Percentiles rank a stretch among this genome's conserved stretches.
Evolutionary conservation across 2,797 vertebrate genomes (phyloP).

Genomic region (Intellagama lesueurii): DNA sequence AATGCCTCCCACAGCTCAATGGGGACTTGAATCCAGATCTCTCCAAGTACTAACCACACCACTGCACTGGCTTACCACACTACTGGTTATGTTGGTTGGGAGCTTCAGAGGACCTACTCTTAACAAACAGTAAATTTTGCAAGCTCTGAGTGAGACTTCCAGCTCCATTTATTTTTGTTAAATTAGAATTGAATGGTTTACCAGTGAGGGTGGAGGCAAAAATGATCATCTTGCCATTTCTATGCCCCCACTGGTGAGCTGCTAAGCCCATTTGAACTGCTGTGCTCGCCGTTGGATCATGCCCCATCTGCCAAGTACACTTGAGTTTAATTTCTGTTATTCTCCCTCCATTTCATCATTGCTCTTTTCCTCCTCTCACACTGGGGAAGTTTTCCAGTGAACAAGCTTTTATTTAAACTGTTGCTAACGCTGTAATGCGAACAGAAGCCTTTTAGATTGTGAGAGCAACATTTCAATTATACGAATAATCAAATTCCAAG

Average conservation of each 20-base stretch:
- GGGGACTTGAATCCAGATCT: too few relatives aligned
- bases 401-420: conserved; percentile 76
- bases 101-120: too few relatives aligned
- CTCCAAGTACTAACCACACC: too few relatives aligned
- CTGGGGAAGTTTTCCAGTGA: conserved; percentile 54
- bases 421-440: conserved; percentile 74
- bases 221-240: background rate
- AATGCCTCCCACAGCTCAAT: too few relatives aligned
- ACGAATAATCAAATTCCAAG: conserved; percentile 91
- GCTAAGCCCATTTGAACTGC: background rate
- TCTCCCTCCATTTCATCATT: background rate
- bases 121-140: too few relatives aligned
- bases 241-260: background rate
- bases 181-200: background rate
- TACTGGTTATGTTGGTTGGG: too few relatives aligned
- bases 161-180: too few relatives aligned
- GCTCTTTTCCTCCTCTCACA: conserved; percentile 10
- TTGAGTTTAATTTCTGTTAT: background rate
- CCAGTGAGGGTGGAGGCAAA: background rate
- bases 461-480: conserved; percentile 83
- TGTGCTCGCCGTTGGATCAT: background rate
- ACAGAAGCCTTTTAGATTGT: conserved; percentile 73
- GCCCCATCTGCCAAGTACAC: conserved; percentile 47
- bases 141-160: too few relatives aligned
- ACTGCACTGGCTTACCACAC: too few relatives aligned